phyloP scores from a whole-genome alignment of 2,888 invertebrate genomes.

The Euplagia quadripunctaria region DNA sequence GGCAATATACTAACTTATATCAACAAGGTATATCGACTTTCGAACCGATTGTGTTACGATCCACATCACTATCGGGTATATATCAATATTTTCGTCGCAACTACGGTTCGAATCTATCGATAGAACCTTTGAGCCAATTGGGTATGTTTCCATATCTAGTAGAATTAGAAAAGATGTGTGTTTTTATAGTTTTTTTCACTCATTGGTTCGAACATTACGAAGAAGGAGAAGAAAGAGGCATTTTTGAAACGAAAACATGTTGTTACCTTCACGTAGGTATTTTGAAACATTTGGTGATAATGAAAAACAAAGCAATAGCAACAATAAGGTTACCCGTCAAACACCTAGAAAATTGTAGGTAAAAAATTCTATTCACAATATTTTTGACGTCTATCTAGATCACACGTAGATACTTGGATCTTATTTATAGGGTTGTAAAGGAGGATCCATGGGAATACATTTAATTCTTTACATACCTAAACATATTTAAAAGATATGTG shows the following conservation, averaged over 20 bases:
- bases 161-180: not conserved
- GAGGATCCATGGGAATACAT: constrained; percentile 1
- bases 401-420: constrained; percentile 52
- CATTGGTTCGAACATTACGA: constrained; percentile 25
- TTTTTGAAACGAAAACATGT: constrained; percentile 15
- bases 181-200: not conserved
- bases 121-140: constrained; percentile 22
- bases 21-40: constrained; percentile 37
- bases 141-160: not conserved
- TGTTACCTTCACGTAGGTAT: constrained; percentile 20
- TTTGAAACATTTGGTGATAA: constrained; percentile 36
- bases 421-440: constrained; percentile 28
- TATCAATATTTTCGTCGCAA: not conserved
- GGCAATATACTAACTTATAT: constrained; percentile 33
- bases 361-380: constrained; percentile 77
- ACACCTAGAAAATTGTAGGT: constrained; percentile 80
- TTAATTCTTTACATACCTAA: constrained; percentile 11
- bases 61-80: constrained; percentile 1
- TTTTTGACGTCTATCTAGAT: constrained; percentile 74
- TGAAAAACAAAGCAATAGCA: constrained; percentile 58
- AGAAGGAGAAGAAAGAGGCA: constrained; percentile 23
- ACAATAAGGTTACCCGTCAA: constrained; percentile 73
- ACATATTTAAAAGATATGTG: constrained; percentile 18
- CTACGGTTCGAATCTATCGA: constrained; percentile 37
- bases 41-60: constrained; percentile 29